Base-by-base conservation (phyloP, 2,888 invertebrate genomes). In the Phorcus lineatus region DNA sequence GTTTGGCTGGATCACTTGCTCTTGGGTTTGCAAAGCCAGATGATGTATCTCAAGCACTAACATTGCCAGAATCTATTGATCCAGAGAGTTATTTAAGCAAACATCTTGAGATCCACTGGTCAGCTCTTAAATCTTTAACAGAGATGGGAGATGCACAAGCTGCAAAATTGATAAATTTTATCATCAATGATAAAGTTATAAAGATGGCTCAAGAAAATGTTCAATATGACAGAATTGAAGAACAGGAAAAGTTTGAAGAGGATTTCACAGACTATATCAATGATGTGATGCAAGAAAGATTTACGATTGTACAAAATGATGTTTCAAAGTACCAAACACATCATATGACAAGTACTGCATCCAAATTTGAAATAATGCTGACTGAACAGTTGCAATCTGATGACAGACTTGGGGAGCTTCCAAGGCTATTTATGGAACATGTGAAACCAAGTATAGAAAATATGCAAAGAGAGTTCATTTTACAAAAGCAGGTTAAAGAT, bases 141-240 rank as follows among this genome's bases (percentile, higher is more conserved):
- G 47, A 47, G n/a, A 22, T 83, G 62, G 77, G 79, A 52, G 36
- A 62, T 67, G 62, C 74, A 16, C 77, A 83, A 2, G 6, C 77
- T 4, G 77, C 79, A 57, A 52, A 53, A 17, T 40, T 83, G 19
- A 31, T 81, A 17, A 70, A 80, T 67, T 16, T 55, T 13, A 47
- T 77, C 31, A 24, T 77, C 36, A 40, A 28, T 17, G 47, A 77
- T 57, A 28, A 55, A 16, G 13, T 52, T 24, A 4, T n/a, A 0
- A 19, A 28, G 11, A 47, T 54, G 11, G n/a, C 31, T 6, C 13
- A 55, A 57, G 22, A 77, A 36, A 9, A 3, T 24, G 36, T 11
- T 53, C 53, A 22, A 31, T 77, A 52, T 57, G 17, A 54, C 6
- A 77, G n/a, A 22, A 28, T 19, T 31, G 55, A 77, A 11, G 76